phyloP scores from a whole-genome alignment of 2,888 invertebrate species.

The Pachymerium ferrugineum region DNA sequence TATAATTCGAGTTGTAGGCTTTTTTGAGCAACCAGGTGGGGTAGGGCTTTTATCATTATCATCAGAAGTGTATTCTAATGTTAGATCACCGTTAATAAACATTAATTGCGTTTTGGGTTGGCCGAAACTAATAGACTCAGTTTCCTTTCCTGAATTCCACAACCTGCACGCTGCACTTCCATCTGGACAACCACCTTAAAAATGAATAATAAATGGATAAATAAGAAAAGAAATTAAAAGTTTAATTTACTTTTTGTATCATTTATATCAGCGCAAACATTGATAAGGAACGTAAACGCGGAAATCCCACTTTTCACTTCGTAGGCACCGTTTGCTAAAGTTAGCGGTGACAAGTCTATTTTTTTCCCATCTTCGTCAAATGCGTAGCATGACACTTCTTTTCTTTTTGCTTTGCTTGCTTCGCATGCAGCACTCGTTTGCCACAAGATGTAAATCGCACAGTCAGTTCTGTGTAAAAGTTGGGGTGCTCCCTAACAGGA shows the following conservation, averaged over 20 bases:
- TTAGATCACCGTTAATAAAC: background rate
- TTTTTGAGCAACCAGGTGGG: background rate
- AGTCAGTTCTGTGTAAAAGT: conserved; percentile 35
- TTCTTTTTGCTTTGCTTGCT: conserved; percentile 36
- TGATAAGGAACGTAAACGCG: conserved; percentile 43
- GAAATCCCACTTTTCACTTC: conserved; percentile 40
- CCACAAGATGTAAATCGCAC: conserved; percentile 45
- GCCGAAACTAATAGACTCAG: conserved; percentile 36
- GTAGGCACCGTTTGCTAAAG: conserved; percentile 43
- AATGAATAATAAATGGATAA: conserved; percentile 23
- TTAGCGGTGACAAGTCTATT: conserved; percentile 44
- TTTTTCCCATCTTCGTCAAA: conserved; percentile 41
- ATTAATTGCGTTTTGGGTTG: background rate
- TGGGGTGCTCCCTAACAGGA: conserved; percentile 32
- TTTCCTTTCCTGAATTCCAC: conserved; percentile 35
- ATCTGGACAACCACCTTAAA: conserved; percentile 30
- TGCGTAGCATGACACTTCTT: conserved; percentile 45
- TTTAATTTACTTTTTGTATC: conserved; percentile 15
- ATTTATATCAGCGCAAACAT: conserved; percentile 44
- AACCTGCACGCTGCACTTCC: conserved; percentile 36
- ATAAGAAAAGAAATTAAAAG: background rate
- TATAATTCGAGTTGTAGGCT: background rate
- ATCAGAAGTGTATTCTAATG: background rate
- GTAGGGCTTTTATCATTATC: no score
- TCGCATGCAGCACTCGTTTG: conserved; percentile 43